Percentiles rank a stretch among this genome's conserved stretches.
Evolutionary conservation across 1,140 invertebrate genomes (phyloP).

Genomic region (Telenomus remus): DNA sequence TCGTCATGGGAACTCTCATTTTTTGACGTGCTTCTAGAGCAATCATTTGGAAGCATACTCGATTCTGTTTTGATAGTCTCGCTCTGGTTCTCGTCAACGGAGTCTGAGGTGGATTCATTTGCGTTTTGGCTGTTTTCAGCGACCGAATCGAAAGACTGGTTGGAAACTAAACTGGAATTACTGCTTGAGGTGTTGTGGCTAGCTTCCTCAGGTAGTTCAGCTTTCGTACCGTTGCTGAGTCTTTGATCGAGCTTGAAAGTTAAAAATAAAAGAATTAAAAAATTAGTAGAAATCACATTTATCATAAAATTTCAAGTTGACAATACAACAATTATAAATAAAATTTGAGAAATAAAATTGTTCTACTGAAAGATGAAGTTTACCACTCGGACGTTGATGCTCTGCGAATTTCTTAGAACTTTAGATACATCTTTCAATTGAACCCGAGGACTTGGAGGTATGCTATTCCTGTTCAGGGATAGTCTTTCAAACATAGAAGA

Average conservation of each 20-base stretch:
- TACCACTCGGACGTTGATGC: slow-evolving; percentile 64
- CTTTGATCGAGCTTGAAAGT: neutral
- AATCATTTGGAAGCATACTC: neutral
- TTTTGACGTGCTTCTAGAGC: slow-evolving; percentile 3
- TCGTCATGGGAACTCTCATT: slow-evolving; percentile 15
- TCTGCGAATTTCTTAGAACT: slow-evolving; percentile 66
- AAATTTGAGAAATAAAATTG: too few species aligned
- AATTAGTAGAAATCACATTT: too few species aligned
- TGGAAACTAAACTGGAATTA: neutral
- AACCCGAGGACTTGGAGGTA: slow-evolving; percentile 62
- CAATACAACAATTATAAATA: too few species aligned
- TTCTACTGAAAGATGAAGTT: neutral
- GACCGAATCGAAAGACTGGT: slow-evolving; percentile 31
- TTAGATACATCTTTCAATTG: slow-evolving; percentile 68
- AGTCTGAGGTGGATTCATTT: neutral
- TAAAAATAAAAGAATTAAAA: neutral
- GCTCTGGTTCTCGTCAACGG: too few species aligned
- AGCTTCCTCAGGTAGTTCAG: neutral
- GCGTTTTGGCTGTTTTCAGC: slow-evolving; percentile 4
- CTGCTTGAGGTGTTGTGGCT: neutral
- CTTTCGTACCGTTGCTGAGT: neutral
- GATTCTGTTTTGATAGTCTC: neutral
- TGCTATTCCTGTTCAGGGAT: slow-evolving; percentile 16
- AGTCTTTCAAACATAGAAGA: slow-evolving; percentile 36
- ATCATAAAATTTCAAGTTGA: too few species aligned